Evolutionary conservation across 2,888 invertebrate genomes (phyloP).

Genomic region (Agrochola circellaris): DNA sequence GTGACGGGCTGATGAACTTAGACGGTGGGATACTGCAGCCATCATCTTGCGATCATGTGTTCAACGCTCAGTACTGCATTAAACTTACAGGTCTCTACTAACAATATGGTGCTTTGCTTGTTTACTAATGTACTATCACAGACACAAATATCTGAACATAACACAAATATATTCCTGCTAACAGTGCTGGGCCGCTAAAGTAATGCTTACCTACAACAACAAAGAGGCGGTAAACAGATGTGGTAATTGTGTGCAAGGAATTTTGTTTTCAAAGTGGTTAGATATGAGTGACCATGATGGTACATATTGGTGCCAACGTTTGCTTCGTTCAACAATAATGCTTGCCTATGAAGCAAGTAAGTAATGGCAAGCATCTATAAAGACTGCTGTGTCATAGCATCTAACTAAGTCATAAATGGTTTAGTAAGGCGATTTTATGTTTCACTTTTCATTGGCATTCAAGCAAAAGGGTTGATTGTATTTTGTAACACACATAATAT

Average conservation of each 20-base stretch:
- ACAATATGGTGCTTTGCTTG: conserved; percentile 44
- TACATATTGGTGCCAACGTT: not conserved
- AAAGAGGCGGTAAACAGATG: too few relatives aligned
- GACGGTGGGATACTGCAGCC: conserved; percentile 91
- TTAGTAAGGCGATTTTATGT: too few relatives aligned
- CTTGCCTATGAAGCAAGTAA: not conserved
- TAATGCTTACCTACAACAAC: too few relatives aligned
- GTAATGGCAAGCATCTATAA: not conserved
- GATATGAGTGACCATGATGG: too few relatives aligned
- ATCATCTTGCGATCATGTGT: conserved; percentile 93
- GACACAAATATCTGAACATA: too few relatives aligned
- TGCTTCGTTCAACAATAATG: not conserved
- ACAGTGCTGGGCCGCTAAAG: too few relatives aligned
- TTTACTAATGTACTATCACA: not conserved
- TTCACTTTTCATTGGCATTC: not conserved
- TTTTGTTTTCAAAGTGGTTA: too few relatives aligned
- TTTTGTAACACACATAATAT: not conserved
- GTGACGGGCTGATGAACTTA: conserved; percentile 92
- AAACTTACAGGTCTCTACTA: conserved; percentile 92
- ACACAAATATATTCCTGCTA: too few relatives aligned
- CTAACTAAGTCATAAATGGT: not conserved
- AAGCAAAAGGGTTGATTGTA: not conserved
- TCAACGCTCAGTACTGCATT: conserved; percentile 95
- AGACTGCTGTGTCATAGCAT: not conserved
- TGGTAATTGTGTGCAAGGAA: too few relatives aligned